Base-by-base conservation (phyloP, 1,140 invertebrate genomes). In the Neomicropteryx cornuta region DNA sequence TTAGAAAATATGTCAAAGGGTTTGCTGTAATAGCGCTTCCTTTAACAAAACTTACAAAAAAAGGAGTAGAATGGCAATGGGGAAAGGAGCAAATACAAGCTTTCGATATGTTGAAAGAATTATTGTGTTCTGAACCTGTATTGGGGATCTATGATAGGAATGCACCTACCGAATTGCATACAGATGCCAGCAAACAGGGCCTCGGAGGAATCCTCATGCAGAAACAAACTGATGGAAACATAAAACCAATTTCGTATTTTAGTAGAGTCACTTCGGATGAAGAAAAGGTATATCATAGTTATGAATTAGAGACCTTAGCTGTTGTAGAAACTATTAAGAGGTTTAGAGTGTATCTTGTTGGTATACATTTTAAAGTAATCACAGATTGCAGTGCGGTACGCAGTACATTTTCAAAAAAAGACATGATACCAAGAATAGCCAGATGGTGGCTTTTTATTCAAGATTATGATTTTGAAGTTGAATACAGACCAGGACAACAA, bases 221-320 rank as follows among this genome's bases (percentile, higher is more conserved):
- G 49, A 28, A 13, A 16, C n/a, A 42, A 48, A 36, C 59, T 53
- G 44, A 47, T 41, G 44, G 46, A 27, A 22, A 19, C 6, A 18
- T 21, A 6, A 28, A 53, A 13, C 49, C 52, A 1, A 49, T 66
- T 2, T 45, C 38, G 18, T 62, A 62, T 39, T 62, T 46, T 28
- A 58, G 53, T 40, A 22, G 46, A n/a, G 48, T 51, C 18, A 60
- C 54, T 1, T 47, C 48, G 3, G 28, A 32, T 2, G 40, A 33
- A 18, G 50, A 58, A 38, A 31, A 43, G 11, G 50, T 49, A 34
- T 60, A 64, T 47, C 57, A 59, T 40, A 55, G 54, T 2, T 61
- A 55, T 23, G 56, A 62, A 29, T 31, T 56, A 1, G 51, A 62
- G 36, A 57, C 50, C 0, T 28, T 64, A 8, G 56, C 55, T 0